Base-by-base conservation (phyloP, 2,113 vertebrate species). In the Pelobates fuscus region DNA sequence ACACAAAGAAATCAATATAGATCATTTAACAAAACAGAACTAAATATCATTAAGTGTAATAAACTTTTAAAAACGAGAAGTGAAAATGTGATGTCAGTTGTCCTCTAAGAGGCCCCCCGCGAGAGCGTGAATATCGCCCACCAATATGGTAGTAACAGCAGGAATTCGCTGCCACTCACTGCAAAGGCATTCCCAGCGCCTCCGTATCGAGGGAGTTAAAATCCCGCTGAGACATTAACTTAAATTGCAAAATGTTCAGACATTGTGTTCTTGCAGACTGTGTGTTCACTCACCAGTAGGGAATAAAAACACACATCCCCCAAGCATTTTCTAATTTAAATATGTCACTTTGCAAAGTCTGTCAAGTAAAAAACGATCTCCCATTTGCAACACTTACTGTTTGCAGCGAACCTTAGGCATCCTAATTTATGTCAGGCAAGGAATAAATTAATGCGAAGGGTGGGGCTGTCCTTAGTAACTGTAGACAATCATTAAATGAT, bases 381-480 rank as follows among this genome's bases (percentile, higher is more conserved):
- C 72, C 54, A 60, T 75, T 60, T 75, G 63, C 72, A 46, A 60
- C 63, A 75, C 63, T 60, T 66, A 66, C 54, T 32, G 49, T 26
- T 58, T 43, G 7, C 61, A 5, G 37, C 67, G 64, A 30, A 59
- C 72, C 72, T 59, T 23, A 74, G 72, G 72, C 72, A 23, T 67
- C 72, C 54, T 67, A 59, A 67, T 67, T 75, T 43, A 75, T 75
- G 72, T 75, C 72, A 60, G 32, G 57, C 30, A 11, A 46, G 24
- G 72, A 75, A 75, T 67, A 75, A 75, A 75, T 75, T 75, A 75
- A 75, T 49, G 63, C 14, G 26, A 30, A 55, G 71, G 71, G 72
- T n/a, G 72, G 62, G 30, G 3, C 62, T 12, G 63, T 75, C 63
- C 63, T 30, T 5, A 7, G 49, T 21, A 44, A 63, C 71, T 11